phyloP scores from a whole-genome alignment of 2,797 vertebrate species.

The Craterocephalus amniculus region DNA sequence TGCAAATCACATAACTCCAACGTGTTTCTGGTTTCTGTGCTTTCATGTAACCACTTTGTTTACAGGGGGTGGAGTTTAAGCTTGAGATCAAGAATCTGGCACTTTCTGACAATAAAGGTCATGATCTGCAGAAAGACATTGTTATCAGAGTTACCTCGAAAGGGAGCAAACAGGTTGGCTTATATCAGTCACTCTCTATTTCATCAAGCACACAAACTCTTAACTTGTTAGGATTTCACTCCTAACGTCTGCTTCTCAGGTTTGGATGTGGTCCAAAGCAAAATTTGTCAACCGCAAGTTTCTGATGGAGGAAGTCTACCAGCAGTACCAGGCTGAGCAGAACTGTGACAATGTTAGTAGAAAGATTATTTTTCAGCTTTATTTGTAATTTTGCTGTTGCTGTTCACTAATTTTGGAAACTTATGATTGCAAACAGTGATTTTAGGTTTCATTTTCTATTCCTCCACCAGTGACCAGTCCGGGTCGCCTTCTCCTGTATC shows the following conservation, averaged over 20 bases:
- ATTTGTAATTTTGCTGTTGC: background rate
- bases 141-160: slow-evolving; percentile 83
- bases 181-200: background rate
- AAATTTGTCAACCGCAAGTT: slow-evolving; percentile 94
- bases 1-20: background rate
- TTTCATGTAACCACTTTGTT: background rate
- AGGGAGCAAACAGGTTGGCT: slow-evolving; percentile 80
- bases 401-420: no score
- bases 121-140: slow-evolving; percentile 88
- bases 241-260: slow-evolving; percentile 68
- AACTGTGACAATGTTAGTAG: slow-evolving; percentile 13
- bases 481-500: no score
- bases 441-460: no score
- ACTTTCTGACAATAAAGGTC: slow-evolving; percentile 87
- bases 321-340: slow-evolving; percentile 73
- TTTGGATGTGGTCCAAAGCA: slow-evolving; percentile 92
- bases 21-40: background rate
- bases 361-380: background rate
- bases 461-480: no score
- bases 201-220: background rate
- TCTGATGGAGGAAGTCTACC: slow-evolving; percentile 91
- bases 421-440: no score
- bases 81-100: slow-evolving; percentile 92
- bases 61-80: slow-evolving; percentile 87
- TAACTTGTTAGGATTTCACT: background rate